Evolutionary conservation across 2,888 invertebrate species (phyloP).

Genomic region (Ennomos fuscantarius): DNA sequence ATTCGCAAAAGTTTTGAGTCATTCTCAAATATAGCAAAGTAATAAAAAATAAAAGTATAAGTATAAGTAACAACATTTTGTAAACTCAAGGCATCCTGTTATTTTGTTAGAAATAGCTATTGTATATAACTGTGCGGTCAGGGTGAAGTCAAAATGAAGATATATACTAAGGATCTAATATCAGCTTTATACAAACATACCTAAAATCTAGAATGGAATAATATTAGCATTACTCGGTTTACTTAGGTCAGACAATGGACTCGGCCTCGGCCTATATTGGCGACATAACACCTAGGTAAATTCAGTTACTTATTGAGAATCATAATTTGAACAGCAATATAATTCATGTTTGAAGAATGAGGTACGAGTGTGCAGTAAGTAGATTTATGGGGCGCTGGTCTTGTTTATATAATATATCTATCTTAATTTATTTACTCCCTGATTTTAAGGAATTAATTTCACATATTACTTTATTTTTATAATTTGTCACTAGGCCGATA

Average conservation of each 20-base stretch:
- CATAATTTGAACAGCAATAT: slow-evolving; percentile 50
- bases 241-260: slow-evolving; percentile 56
- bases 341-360: slow-evolving; percentile 17
- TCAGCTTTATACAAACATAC: too few species aligned
- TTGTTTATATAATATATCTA: too few species aligned
- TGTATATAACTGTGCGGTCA: too few species aligned
- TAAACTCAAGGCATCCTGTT: neutral
- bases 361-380: slow-evolving; percentile 1
- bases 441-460: too few species aligned
- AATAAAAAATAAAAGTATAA: too few species aligned
- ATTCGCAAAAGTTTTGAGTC: slow-evolving; percentile 24
- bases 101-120: too few species aligned
- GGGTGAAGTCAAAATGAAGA: too few species aligned
- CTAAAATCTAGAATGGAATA: slow-evolving; percentile 6
- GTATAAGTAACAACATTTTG: neutral
- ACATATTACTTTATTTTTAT: too few species aligned
- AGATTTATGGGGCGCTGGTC: neutral
- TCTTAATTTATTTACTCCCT: too few species aligned
- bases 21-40: slow-evolving; percentile 22
- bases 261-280: slow-evolving; percentile 74
- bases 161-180: too few species aligned
- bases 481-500: too few species aligned
- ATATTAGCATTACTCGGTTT: slow-evolving; percentile 37
- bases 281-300: slow-evolving; percentile 55
- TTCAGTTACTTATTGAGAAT: slow-evolving; percentile 62